A percentile compares a stretch with the other conserved stretches of the same genome.
Evolutionary conservation across 1,140 invertebrate genomes (phyloP).

Genomic region (Calosoma granatense): DNA sequence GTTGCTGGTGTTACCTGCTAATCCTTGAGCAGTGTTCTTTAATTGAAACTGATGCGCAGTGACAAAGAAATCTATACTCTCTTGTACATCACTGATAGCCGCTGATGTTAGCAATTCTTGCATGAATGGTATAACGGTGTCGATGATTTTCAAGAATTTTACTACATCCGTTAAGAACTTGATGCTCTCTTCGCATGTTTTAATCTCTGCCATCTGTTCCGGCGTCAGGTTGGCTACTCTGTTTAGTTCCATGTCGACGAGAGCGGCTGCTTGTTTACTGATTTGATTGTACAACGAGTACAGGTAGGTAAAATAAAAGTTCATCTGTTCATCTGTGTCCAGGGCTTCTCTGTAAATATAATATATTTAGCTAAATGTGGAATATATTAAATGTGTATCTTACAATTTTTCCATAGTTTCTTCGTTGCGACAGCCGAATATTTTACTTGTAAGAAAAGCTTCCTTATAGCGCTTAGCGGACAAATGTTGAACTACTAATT

Average conservation of each 20-base stretch:
- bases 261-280: neutral
- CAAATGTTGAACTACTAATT: neutral
- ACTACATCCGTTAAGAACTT: neutral
- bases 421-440: too few species aligned
- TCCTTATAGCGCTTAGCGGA: neutral
- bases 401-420: too few species aligned
- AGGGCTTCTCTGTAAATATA: neutral
- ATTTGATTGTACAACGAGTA: neutral
- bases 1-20: neutral
- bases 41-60: slow-evolving; percentile 69
- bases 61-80: slow-evolving; percentile 77
- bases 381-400: too few species aligned
- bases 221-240: neutral
- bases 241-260: neutral
- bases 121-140: slow-evolving; percentile 57
- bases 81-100: slow-evolving; percentile 64
- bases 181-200: neutral
- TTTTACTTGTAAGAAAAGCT: neutral
- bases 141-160: slow-evolving; percentile 32
- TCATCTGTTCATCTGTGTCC: neutral
- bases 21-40: slow-evolving; percentile 41
- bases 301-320: neutral
- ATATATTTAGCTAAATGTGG: too few species aligned
- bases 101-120: slow-evolving; percentile 64
- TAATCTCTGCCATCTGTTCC: neutral